phyloP scores from a whole-genome alignment of 1,140 invertebrate species.

The Drosophila serrata region DNA sequence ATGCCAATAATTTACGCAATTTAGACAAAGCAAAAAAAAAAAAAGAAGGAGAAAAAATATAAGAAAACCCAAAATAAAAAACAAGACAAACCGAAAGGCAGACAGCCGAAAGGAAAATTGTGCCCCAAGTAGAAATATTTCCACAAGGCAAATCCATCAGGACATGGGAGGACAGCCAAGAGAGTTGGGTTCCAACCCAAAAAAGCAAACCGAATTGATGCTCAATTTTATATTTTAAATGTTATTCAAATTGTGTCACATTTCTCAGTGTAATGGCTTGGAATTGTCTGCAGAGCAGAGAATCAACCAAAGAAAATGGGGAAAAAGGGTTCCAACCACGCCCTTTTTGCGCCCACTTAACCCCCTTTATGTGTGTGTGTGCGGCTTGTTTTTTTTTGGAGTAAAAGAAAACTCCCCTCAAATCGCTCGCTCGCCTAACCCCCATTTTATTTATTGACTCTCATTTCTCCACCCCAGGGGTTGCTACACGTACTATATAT shows the following conservation, averaged over 20 bases:
- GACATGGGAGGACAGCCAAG: background rate
- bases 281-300: conserved; percentile 56
- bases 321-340: conserved; percentile 35
- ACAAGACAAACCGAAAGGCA: conserved; percentile 18
- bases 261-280: conserved; percentile 82
- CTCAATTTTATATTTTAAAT: conserved; percentile 83
- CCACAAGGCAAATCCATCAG: conserved; percentile 45
- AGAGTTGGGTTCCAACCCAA: conserved; percentile 12
- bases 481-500: conserved; percentile 4
- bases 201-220: conserved; percentile 62
- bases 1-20: conserved; percentile 80
- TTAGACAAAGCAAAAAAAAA: conserved; percentile 56
- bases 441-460: conserved; percentile 51
- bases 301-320: background rate
- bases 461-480: conserved; percentile 27
- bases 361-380: conserved; percentile 7
- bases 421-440: conserved; percentile 12
- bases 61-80: conserved; percentile 33
- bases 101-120: conserved; percentile 7
- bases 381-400: conserved; percentile 30
- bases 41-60: conserved; percentile 7
- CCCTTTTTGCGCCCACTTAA: conserved; percentile 6
- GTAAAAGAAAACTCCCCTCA: conserved; percentile 11
- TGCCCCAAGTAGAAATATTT: conserved; percentile 15
- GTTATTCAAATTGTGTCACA: conserved; percentile 83